phyloP scores from a whole-genome alignment of 2,888 invertebrate genomes.

The Tridacna crocea region DNA sequence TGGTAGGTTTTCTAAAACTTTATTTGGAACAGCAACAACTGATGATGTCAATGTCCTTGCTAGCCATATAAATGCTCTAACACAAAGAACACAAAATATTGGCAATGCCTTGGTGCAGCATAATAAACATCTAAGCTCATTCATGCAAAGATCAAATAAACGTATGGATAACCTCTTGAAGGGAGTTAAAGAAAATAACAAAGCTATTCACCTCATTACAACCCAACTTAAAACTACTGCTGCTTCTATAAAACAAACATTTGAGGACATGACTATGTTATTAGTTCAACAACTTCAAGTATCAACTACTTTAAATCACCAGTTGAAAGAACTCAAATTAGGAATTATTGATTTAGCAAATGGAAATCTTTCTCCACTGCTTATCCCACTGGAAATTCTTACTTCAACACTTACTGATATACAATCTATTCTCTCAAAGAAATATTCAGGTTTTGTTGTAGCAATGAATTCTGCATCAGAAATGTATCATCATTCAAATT shows the following conservation, averaged over 20 bases:
- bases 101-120: conserved; percentile 29
- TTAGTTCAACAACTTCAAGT: neutral
- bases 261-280: conserved; percentile 14
- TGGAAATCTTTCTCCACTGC: conserved; percentile 33
- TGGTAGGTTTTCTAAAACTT: conserved; percentile 49
- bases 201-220: conserved; percentile 13
- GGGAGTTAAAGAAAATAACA: conserved; percentile 12
- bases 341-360: conserved; percentile 27
- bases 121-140: conserved; percentile 23
- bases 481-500: conserved; percentile 23
- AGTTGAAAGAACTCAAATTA: conserved; percentile 28
- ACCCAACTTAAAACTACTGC: neutral
- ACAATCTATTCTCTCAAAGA: conserved; percentile 3
- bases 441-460: conserved; percentile 34
- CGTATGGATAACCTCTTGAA: conserved; percentile 21
- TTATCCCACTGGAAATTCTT: conserved; percentile 25
- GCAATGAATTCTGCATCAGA: neutral
- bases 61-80: conserved; percentile 33
- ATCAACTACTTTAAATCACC: conserved; percentile 22
- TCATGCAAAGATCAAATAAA: conserved; percentile 8
- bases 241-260: neutral
- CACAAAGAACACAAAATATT: conserved; percentile 13
- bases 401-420: conserved; percentile 18
- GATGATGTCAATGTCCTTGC: conserved; percentile 49
- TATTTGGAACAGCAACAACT: conserved; percentile 59